phyloP scores from a whole-genome alignment of 2,113 vertebrate genomes.

The Synodontis membranacea region DNA sequence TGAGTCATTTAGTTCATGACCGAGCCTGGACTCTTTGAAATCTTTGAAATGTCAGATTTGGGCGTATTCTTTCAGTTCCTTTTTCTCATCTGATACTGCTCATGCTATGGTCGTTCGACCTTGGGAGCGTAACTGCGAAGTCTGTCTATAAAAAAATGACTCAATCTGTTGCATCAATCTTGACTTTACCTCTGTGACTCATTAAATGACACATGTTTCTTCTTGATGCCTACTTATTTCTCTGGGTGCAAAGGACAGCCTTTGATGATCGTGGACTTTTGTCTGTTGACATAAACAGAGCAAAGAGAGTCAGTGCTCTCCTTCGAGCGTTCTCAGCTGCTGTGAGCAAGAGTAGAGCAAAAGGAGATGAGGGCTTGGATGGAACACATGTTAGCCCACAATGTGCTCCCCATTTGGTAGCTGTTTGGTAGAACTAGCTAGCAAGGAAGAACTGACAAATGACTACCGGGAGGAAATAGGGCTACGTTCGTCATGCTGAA shows the following conservation, averaged over 20 bases:
- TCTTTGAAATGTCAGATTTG: slow-evolving; percentile 1
- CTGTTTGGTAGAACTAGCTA: not conserved
- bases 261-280: not conserved
- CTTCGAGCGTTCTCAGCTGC: not conserved
- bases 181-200: not conserved
- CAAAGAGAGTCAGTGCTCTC: not conserved
- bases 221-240: not conserved
- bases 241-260: not conserved
- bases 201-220: not conserved
- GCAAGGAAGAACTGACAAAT: not conserved
- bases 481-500: not conserved
- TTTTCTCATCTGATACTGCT: not conserved
- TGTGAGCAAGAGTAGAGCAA: not conserved
- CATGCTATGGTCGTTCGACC: not conserved
- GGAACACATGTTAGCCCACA: not conserved
- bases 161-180: not conserved
- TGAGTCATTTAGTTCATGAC: slow-evolving; percentile 10
- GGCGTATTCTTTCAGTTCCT: not conserved
- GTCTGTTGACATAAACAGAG: not conserved
- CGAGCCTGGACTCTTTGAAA: not conserved
- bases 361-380: not conserved
- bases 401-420: not conserved
- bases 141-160: slow-evolving; percentile 12
- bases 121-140: not conserved
- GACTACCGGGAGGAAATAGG: not conserved